These are phyloP conservation scores for Periphyllus acericola DNA, from an alignment of 2,888 invertebrate genomes.

Conservation along the genomic window DNA sequence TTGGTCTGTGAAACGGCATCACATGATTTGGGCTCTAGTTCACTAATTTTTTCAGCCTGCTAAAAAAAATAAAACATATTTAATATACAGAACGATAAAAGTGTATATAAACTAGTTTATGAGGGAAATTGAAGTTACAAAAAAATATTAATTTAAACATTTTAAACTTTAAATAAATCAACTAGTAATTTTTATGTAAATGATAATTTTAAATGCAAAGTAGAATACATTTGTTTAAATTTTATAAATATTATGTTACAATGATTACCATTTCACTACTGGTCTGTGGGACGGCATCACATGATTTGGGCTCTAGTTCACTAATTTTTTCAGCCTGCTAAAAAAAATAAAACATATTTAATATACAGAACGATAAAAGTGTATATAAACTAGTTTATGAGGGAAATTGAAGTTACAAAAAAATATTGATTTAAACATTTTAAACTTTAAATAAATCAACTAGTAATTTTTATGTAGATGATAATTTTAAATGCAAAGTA, in stretches of 20 bases:
- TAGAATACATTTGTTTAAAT: no score
- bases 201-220: no score
- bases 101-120: neutral
- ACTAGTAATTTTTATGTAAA: no score
- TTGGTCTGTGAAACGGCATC: neutral
- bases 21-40: neutral
- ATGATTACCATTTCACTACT: constrained; percentile 4
- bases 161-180: no score
- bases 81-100: neutral
- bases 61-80: neutral
- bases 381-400: neutral
- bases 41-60: neutral
- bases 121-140: no score
- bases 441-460: no score
- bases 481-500: no score
- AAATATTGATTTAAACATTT: no score
- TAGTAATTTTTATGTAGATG: no score
- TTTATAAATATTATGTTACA: neutral
- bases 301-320: neutral
- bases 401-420: no score
- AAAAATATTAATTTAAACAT: no score
- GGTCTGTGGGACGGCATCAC: neutral
- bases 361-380: neutral
- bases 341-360: neutral
- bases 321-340: neutral